phyloP scores from a whole-genome alignment of 2,888 invertebrate species.

The Platypus cylindrus region DNA sequence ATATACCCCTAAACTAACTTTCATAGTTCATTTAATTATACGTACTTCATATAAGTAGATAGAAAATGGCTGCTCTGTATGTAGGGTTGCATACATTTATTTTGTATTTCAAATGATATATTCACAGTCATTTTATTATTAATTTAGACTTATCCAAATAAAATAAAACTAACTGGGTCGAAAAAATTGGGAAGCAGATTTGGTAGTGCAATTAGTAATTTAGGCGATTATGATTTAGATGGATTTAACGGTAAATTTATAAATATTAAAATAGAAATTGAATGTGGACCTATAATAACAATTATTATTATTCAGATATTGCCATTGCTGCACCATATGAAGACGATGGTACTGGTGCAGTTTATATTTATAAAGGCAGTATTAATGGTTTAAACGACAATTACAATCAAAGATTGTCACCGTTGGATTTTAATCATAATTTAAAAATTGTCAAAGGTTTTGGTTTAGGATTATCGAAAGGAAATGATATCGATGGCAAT shows the following conservation, averaged over 20 bases:
- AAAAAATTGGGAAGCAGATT: conserved; percentile 19
- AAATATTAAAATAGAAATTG: too few species aligned
- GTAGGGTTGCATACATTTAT: background rate
- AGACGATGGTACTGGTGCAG: conserved; percentile 42
- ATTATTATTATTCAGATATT: conserved; percentile 38
- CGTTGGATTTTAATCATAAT: conserved; percentile 29
- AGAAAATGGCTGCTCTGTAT: too few species aligned
- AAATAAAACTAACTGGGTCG: conserved; percentile 16
- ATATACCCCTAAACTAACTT: too few species aligned
- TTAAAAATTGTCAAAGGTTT: conserved; percentile 36
- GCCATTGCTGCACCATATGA: conserved; percentile 56
- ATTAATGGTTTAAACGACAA: conserved; percentile 34
- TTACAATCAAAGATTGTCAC: conserved; percentile 41
- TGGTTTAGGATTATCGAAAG: conserved; percentile 48
- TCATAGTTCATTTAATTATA: too few species aligned
- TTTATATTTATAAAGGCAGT: conserved; percentile 50
- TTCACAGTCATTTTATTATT: background rate
- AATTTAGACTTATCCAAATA: background rate
- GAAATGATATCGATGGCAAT: conserved; percentile 47
- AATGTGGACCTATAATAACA: too few species aligned
- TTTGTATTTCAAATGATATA: background rate
- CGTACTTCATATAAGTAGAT: too few species aligned
- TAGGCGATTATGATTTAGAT: conserved; percentile 24
- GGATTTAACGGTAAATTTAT: conserved; percentile 19
- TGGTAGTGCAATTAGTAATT: conserved; percentile 19